phyloP scores from a whole-genome alignment of 2,797 vertebrate genomes.

The Phalanger gymnotis region DNA sequence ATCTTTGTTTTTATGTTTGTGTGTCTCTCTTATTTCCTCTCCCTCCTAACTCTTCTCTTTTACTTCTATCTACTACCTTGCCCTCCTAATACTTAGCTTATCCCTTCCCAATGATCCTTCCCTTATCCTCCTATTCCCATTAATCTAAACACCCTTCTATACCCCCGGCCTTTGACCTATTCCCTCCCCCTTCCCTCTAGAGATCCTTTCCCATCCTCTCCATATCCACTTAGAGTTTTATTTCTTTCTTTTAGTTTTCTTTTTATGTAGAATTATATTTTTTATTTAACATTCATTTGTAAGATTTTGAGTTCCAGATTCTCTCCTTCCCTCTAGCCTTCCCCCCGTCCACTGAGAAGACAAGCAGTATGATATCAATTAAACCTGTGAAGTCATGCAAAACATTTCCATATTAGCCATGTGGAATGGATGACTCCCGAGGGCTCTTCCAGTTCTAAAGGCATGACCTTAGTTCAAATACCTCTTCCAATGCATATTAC shows the following conservation, averaged over 20 bases:
- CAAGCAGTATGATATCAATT: background rate
- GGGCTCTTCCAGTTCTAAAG: background rate
- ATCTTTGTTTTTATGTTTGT: too few species aligned
- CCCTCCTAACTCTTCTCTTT: too few species aligned
- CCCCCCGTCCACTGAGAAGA: background rate
- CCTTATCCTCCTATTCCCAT: too few species aligned
- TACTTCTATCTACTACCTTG: too few species aligned
- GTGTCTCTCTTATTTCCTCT: too few species aligned
- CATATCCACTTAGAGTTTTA: too few species aligned
- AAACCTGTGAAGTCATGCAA: background rate
- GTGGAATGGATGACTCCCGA: background rate
- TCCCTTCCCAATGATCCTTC: too few species aligned
- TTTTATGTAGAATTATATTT: background rate
- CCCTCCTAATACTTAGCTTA: too few species aligned
- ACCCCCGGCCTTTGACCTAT: too few species aligned
- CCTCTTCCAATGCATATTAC: background rate
- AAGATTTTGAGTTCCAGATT: background rate
- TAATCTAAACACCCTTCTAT: too few species aligned
- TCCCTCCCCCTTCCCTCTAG: too few species aligned
- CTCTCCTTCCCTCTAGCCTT: background rate
- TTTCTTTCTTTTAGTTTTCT: background rate
- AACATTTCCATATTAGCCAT: background rate
- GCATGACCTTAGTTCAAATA: background rate
- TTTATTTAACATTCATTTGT: background rate
- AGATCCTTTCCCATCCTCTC: too few species aligned